Evolutionary conservation across 2,888 invertebrate species (phyloP), one percentile per base, ranked within the genome.

Genomic region (Amphipoea oculea): DNA sequence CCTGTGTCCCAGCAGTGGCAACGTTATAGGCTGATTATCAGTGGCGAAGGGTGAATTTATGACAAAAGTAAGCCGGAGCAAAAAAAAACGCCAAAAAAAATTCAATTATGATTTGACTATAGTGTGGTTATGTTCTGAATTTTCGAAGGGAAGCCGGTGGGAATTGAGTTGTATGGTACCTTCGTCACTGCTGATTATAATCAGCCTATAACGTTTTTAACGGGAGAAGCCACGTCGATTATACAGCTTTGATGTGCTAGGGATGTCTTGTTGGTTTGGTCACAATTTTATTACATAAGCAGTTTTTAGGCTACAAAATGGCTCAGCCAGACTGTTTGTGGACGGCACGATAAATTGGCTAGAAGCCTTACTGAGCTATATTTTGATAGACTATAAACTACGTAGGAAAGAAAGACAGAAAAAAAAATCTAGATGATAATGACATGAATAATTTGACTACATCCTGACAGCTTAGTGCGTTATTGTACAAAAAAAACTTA

Each of bases 341-440:
- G 81, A 81, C 85, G 85, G 81, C 66, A 71, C 54, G 20, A 20
- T 40, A 20, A n/a, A 80, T 80, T 80, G 7, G 85, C 67, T 85
- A 85, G 40, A 40, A n/a, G 62, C 54, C 45, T 67, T 40, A 36
- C 62, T n/a, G 9, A 84, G 6, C 23, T 51, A 60, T 78, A 69
- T 29, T 48, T 9, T 20, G 20, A 20, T 14, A 69, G 12, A 65
- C 4, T 17, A 75, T 12, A 51, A 42, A n/a, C 0, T 57, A 48
- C 4, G 3, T 20, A 42, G 14, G 5, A 29, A 54, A 77, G n/a
- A 23, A 67, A 67, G 3, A 23, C 63, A 66, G 17, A 11, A 62
- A 40, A 23, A 1, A 70, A 40, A 11, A 29, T 36, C 2, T 11
- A n/a, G 17, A 57, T 57, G 1, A n/a, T 51, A 45, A 23, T 9